Evolutionary conservation across 2,888 invertebrate species (phyloP).

Genomic region (Xestia xanthographa): DNA sequence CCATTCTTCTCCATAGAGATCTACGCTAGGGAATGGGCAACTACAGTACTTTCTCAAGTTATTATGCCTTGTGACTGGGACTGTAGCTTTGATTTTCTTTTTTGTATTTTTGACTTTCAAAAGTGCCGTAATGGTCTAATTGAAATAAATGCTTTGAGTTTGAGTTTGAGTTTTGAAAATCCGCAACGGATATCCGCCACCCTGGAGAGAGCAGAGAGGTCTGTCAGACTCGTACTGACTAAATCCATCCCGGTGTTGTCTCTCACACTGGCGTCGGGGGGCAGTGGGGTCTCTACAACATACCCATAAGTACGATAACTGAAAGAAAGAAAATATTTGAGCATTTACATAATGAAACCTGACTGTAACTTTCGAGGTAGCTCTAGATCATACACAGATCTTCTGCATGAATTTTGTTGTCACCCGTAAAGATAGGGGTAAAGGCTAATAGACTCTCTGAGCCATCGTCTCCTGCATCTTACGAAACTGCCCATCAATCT

Average conservation of each 20-base stretch:
- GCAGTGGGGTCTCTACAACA: not conserved
- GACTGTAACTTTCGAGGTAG: not conserved
- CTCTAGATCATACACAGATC: not conserved
- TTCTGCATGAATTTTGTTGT: not conserved
- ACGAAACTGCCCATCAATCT: constrained; percentile 48
- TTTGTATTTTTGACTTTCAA: too few relatives aligned
- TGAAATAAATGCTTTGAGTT: too few relatives aligned
- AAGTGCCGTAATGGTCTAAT: too few relatives aligned
- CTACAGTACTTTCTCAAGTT: too few relatives aligned
- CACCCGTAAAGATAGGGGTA: constrained; percentile 22
- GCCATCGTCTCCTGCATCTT: constrained; percentile 37
- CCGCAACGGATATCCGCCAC: not conserved
- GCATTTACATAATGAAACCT: not conserved
- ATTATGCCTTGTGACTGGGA: too few relatives aligned
- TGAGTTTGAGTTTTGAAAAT: too few relatives aligned
- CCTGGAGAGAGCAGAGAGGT: not conserved
- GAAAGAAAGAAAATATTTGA: not conserved
- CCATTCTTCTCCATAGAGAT: too few relatives aligned
- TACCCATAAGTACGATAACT: not conserved
- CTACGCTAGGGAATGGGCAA: too few relatives aligned
- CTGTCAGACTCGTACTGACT: not conserved
- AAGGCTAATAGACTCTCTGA: constrained; percentile 52
- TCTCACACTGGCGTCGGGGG: not conserved
- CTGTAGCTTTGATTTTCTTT: too few relatives aligned
- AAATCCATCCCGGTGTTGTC: not conserved